phyloP scores from a whole-genome alignment of 2,797 vertebrate genomes.

The Sebastolobus alascanus region DNA sequence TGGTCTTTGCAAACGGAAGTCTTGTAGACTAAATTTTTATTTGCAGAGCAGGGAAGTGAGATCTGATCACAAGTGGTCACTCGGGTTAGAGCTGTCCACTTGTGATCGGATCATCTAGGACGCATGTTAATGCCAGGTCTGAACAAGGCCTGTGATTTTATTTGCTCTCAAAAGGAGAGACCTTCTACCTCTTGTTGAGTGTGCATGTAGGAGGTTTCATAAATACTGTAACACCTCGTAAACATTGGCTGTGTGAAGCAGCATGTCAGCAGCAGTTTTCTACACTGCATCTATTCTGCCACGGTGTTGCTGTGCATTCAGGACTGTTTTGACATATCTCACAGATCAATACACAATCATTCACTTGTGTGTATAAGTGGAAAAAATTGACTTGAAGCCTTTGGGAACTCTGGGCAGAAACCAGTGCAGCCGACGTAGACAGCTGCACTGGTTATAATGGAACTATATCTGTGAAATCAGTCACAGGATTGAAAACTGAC shows the following conservation, averaged over 20 bases:
- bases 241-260: conserved; percentile 6
- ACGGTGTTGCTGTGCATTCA: not conserved
- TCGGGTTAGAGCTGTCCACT: too few species aligned
- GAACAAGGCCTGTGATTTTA: not conserved
- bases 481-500: not conserved
- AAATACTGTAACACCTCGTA: conserved; percentile 50
- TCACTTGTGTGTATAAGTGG: not conserved
- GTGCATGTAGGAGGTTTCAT: conserved; percentile 21
- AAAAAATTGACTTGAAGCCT: not conserved
- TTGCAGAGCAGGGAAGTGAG: too few species aligned
- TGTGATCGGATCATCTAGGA: too few species aligned
- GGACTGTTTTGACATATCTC: conserved; percentile 5
- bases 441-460: not conserved
- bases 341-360: conserved; percentile 7
- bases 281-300: not conserved
- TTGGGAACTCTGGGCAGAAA: not conserved
- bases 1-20: too few species aligned
- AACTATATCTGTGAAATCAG: not conserved
- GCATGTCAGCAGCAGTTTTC: conserved; percentile 1
- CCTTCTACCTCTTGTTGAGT: not conserved
- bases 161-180: conserved; percentile 9
- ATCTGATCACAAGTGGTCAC: too few species aligned
- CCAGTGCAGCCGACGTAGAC: not conserved
- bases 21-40: too few species aligned
- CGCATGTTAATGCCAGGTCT: too few species aligned